phyloP scores from a whole-genome alignment of 2,113 vertebrate genomes.

The Mus spicilegus region DNA sequence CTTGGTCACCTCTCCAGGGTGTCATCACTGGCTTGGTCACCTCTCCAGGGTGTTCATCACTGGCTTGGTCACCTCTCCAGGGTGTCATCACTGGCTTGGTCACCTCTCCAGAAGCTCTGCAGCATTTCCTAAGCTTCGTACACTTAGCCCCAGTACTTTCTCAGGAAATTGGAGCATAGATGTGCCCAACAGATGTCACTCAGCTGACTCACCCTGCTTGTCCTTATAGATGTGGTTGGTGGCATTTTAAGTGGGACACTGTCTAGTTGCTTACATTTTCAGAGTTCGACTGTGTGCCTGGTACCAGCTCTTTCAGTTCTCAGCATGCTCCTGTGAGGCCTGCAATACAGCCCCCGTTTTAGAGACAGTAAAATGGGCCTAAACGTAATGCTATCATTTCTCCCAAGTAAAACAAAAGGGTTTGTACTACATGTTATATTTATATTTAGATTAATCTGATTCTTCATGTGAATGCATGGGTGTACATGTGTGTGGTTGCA shows the following conservation, averaged over 20 bases:
- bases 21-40: background rate
- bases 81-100: background rate
- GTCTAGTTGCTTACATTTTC: background rate
- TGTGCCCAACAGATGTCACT: background rate
- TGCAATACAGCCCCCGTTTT: background rate
- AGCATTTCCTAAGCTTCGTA: background rate
- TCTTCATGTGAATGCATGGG: background rate
- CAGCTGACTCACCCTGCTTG: background rate
- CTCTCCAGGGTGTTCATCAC: background rate
- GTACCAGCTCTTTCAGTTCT: background rate
- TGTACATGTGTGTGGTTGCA: background rate
- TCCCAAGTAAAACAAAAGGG: background rate
- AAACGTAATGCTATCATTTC: background rate
- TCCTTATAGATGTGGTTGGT: background rate
- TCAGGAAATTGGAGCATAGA: background rate
- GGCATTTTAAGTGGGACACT: background rate
- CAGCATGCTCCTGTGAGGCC: too few relatives aligned
- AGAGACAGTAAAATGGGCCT: background rate
- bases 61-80: background rate
- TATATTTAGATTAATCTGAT: background rate
- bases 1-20: background rate
- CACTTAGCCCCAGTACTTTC: background rate
- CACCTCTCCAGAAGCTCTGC: background rate
- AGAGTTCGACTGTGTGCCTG: background rate
- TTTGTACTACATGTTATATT: background rate